Conservation (phyloP, 2,113 vertebrate genomes). For the Rana temporaria region DNA sequence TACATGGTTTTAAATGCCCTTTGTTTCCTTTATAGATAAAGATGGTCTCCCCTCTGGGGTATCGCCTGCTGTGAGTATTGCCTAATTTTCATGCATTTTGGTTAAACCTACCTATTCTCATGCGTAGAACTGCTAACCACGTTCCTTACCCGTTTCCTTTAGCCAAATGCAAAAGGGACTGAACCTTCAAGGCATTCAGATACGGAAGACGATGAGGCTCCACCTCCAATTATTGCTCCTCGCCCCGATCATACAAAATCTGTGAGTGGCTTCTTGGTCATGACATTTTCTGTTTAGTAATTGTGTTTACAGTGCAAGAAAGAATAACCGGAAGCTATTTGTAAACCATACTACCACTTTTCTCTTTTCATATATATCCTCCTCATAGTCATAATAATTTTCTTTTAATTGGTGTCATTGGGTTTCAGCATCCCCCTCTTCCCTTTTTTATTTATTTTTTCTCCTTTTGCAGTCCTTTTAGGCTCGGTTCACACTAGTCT, state of each 20-base stretch:
- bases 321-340: too few relatives aligned
- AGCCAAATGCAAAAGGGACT: conserved; percentile 88
- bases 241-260: conserved; percentile 97
- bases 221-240: conserved; percentile 91
- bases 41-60: conserved; percentile 88
- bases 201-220: conserved; percentile 88
- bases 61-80: conserved; percentile 82
- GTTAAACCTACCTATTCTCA: neutral
- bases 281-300: neutral
- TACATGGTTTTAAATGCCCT: conserved; percentile 9
- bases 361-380: too few relatives aligned
- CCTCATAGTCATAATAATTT: too few relatives aligned
- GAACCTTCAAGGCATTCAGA: conserved; percentile 82
- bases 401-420: too few relatives aligned
- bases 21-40: conserved; percentile 81
- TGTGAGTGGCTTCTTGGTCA: conserved; percentile 70
- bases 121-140: too few relatives aligned
- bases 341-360: too few relatives aligned
- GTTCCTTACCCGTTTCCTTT: neutral
- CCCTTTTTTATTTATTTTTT: too few relatives aligned
- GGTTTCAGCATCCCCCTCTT: too few relatives aligned
- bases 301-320: too few relatives aligned
- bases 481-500: too few relatives aligned
- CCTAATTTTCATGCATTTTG: neutral
- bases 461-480: too few relatives aligned